Evolutionary conservation across 2,888 invertebrate species (phyloP), one percentile per base, ranked within the genome.

Genomic region (Baronia brevicornis): DNA sequence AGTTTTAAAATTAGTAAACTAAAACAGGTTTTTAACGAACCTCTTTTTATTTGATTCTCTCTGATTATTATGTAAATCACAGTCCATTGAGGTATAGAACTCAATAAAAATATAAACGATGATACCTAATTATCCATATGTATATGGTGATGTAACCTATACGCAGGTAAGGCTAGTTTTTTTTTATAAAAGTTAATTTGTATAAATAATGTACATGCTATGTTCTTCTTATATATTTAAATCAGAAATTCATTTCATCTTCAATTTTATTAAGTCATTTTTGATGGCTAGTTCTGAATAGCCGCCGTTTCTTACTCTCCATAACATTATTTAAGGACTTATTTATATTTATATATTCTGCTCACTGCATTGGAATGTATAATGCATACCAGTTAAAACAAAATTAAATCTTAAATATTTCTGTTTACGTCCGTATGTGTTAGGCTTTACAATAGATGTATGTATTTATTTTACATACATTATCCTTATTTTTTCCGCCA

Each of bases 21-120:
- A 12, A 20, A 29, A 35, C 35, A 21, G 26, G 35, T 35, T 35
- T 20, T 12, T 7, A n/a, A n/a, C n/a, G n/a, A n/a, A n/a, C n/a
- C n/a, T n/a, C n/a, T n/a, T n/a, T n/a, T n/a, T n/a, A n/a, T n/a
- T n/a, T n/a, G n/a, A n/a, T 20, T 20, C 17, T n/a, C 20, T 29
- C 29, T 14, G 17, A 13, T 30, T 26, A 11, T 14, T 26, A 15
- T 29, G 20, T 23, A 23, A 23, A 13, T 28, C 21, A 26, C 11
- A 11, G 17, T 9, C 17, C 20, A 35, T 26, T 11, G 20, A 12
- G 14, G 25, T 29, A 20, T 20, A 25, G 26, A 26, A 26, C n/a
- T 30, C 5, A 15, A 29, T 11, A 25, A 24, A 22, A 35, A 31
- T 12, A 35, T 17, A 33, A 9, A 19, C 6, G 29, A 25, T 25